Conservation (phyloP, 2,797 vertebrate genomes). For the Thamnophis elegans region DNA sequence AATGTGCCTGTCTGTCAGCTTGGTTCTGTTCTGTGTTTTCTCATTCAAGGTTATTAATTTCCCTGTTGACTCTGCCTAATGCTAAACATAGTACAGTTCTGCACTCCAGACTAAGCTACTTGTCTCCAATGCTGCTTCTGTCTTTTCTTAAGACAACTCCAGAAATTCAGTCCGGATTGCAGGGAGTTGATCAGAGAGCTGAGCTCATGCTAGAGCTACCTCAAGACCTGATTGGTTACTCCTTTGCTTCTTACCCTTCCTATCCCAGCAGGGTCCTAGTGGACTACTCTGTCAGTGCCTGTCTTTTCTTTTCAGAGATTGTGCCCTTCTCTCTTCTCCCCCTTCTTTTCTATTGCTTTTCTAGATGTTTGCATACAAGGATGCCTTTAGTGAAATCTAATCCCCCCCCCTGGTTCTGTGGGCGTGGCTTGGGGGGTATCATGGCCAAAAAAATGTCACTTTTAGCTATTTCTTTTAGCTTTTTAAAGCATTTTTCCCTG, state of each 20-base stretch:
- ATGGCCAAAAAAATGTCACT: too few relatives aligned
- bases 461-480: too few relatives aligned
- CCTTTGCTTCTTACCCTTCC: neutral
- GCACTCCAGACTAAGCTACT: neutral
- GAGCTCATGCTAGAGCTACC: neutral
- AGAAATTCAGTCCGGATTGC: neutral
- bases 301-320: neutral
- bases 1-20: conserved; percentile 2
- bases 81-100: neutral
- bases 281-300: neutral
- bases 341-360: neutral
- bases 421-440: too few relatives aligned
- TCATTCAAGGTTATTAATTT: conserved; percentile 38
- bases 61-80: neutral
- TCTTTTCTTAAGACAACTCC: neutral
- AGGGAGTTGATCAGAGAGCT: neutral
- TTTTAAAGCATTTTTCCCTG: too few relatives aligned
- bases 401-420: too few relatives aligned
- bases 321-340: neutral
- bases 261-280: neutral
- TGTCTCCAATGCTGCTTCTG: neutral
- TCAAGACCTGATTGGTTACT: neutral
- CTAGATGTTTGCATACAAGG: neutral
- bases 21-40: conserved; percentile 30
- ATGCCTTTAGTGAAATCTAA: neutral